A percentile compares a stretch with the other conserved stretches of the same genome.
phyloP scores from a whole-genome alignment of 2,113 vertebrate species.

The Oryzias woworae region DNA sequence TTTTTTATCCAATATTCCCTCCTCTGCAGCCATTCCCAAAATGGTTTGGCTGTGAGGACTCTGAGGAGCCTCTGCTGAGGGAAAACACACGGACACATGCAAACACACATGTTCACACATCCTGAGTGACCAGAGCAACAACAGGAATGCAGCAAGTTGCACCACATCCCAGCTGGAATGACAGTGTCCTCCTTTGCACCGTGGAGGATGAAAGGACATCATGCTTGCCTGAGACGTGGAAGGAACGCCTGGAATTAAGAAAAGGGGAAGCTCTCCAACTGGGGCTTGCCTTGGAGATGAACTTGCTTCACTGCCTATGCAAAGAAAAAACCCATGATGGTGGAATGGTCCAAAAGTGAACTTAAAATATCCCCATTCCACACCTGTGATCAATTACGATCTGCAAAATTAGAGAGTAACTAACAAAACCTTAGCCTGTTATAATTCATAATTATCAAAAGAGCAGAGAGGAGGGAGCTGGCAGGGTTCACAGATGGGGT shows the following conservation, averaged over 20 bases:
- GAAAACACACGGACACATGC: conserved; percentile 36
- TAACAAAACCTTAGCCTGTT: conserved; percentile 65
- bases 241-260: conserved; percentile 71
- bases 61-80: conserved; percentile 65
- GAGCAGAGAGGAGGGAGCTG: conserved; percentile 49
- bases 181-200: conserved; percentile 73
- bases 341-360: conserved; percentile 23
- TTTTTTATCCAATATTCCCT: conserved; percentile 72
- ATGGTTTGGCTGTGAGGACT: conserved; percentile 68
- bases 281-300: conserved; percentile 67
- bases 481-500: conserved; percentile 47
- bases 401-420: conserved; percentile 72
- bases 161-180: conserved; percentile 76
- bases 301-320: conserved; percentile 66
- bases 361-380: conserved; percentile 50
- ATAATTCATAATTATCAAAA: conserved; percentile 76
- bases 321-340: conserved; percentile 42
- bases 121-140: conserved; percentile 73
- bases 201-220: conserved; percentile 74
- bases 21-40: conserved; percentile 67
- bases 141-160: conserved; percentile 73
- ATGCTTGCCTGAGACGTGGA: conserved; percentile 57
- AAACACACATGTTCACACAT: conserved; percentile 55
- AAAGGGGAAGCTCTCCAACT: conserved; percentile 71
- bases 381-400: conserved; percentile 77